These are phyloP conservation scores for Isaurus tuberculatus DNA, from an alignment of 92 coral and sea anemone genomes.

Conservation along the genomic window DNA sequence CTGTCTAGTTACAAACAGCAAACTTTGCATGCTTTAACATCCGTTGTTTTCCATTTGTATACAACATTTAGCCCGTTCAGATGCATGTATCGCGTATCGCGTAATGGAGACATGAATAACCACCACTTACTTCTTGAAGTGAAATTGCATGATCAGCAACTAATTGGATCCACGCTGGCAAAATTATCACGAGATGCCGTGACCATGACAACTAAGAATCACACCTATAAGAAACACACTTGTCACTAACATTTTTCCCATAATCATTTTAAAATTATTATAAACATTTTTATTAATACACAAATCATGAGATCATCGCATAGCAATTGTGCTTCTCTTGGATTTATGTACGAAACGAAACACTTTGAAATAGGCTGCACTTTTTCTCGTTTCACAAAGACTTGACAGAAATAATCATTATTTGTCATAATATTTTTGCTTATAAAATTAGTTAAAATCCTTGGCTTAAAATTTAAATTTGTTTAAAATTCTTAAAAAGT, in stretches of 20 bases:
- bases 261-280: no score
- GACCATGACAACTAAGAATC: background rate
- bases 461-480: no score
- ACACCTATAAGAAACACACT: background rate
- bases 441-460: no score
- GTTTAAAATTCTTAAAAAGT: no score
- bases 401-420: background rate
- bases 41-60: background rate
- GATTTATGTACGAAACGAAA: background rate
- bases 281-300: no score
- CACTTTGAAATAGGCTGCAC: background rate
- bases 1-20: background rate
- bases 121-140: background rate
- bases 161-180: background rate
- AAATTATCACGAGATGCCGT: background rate
- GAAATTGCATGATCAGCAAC: background rate
- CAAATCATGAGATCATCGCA: no score
- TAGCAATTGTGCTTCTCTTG: no score
- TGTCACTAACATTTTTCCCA: background rate
- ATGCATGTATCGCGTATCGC: background rate
- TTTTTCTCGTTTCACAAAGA: background rate
- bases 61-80: constrained; percentile 3
- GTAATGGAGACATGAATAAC: background rate
- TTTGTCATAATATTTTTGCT: background rate
- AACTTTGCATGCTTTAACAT: background rate